phyloP scores from a whole-genome alignment of 2,113 vertebrate genomes.

The Macquaria ambigua region DNA sequence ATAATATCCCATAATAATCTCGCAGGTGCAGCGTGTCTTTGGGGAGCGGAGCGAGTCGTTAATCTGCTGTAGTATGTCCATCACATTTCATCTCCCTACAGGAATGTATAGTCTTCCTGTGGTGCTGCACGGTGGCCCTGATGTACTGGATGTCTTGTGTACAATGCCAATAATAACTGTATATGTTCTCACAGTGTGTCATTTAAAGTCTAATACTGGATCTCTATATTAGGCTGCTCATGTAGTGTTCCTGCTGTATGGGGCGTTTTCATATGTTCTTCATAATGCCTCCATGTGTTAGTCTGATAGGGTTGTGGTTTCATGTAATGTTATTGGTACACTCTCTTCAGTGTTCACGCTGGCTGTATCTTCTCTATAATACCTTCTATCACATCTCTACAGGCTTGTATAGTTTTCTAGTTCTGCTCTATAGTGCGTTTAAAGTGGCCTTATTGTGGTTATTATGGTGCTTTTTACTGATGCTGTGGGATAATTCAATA shows the following conservation, averaged over 20 bases:
- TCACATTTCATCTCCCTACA: neutral
- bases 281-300: neutral
- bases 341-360: too few relatives aligned
- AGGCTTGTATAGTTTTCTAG: neutral
- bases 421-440: neutral
- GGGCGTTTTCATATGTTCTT: neutral
- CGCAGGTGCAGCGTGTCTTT: neutral
- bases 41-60: neutral
- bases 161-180: too few relatives aligned
- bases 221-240: neutral
- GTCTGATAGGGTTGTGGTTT: neutral
- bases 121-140: neutral
- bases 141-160: neutral
- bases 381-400: neutral
- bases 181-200: neutral
- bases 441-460: neutral
- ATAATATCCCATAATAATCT: neutral
- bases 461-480: neutral
- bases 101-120: neutral
- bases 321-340: too few relatives aligned
- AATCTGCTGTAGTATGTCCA: neutral
- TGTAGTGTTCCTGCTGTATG: neutral
- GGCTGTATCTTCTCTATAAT: too few relatives aligned
- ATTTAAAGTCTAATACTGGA: neutral
- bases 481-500: neutral